Base-by-base conservation (phyloP, 2,888 invertebrate genomes). In the Ophion obscuratus region DNA sequence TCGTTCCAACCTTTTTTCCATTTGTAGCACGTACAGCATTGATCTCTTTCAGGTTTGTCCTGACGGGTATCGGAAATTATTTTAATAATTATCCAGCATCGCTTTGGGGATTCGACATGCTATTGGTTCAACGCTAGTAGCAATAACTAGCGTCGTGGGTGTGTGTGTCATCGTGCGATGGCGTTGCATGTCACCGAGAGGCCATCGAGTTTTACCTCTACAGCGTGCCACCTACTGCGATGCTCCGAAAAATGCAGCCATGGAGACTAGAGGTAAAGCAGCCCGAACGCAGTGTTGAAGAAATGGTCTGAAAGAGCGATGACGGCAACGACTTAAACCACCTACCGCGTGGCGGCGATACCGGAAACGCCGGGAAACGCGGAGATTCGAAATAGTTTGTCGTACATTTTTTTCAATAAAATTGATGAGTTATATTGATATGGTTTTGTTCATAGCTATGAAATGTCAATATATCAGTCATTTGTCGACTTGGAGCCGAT, bases 191-290 rank as follows among this genome's bases (percentile, higher is more conserved):
- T 53, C 17, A 53, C 17, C 53, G 53, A 5, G 17, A 14, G 53
- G 17, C 53, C 14, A 14, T 53, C 53, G 14, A 53, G 53, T 53
- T 53, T 17, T 53, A 17, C 53, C 53, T 53, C 53, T 53, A 53
- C 53, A 53, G 85, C 70, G n/a, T 92, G 90, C 0, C 74, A 27
- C 81, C 91, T 92, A 47, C 91, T 90, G 74, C 81, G 87, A 75
- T 87, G 31, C 61, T 70, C 31, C 57, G 73, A 81, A 75, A 81
- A 81, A 73, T 73, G 57, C 36, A 27, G 40, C 44, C n/a, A n/a
- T n/a, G n/a, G n/a, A n/a, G n/a, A n/a, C n/a, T n/a, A n/a, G n/a
- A n/a, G n/a, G n/a, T n/a, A n/a, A n/a, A n/a, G n/a, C n/a, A n/a
- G n/a, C n/a, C n/a, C n/a, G n/a, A n/a, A n/a, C n/a, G n/a, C n/a